A percentile compares a stretch with the other conserved stretches of the same genome.
phyloP scores from a whole-genome alignment of 92 coral and sea anemone species.

The Heliopora coerulea region DNA sequence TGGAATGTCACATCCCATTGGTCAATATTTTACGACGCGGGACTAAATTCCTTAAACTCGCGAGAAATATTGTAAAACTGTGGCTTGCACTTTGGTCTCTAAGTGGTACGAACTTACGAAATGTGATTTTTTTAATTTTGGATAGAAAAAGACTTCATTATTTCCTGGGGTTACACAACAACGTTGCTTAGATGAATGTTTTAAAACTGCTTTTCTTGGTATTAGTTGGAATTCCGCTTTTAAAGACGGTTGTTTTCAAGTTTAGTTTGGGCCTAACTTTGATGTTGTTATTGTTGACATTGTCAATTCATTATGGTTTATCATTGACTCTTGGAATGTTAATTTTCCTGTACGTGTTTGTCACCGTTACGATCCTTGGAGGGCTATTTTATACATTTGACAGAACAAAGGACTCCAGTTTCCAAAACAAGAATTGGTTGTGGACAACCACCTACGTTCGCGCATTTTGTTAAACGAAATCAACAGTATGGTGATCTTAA shows the following conservation, averaged over 20 bases:
- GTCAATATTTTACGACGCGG: too few relatives aligned
- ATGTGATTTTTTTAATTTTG: too few relatives aligned
- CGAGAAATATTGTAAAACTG: too few relatives aligned
- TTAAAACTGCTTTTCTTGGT: slow-evolving; percentile 24
- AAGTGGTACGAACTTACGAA: too few relatives aligned
- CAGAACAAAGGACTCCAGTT: not conserved
- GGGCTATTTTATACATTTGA: slow-evolving; percentile 29
- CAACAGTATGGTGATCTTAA: not conserved
- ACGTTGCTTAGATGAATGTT: slow-evolving; percentile 11
- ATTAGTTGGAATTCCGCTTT: slow-evolving; percentile 26
- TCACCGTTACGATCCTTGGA: not conserved
- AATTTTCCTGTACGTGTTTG: slow-evolving; percentile 5
- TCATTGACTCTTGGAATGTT: slow-evolving; percentile 12
- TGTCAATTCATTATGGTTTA: slow-evolving; percentile 16
- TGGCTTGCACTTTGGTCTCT: too few relatives aligned
- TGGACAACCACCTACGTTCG: slow-evolving; percentile 32
- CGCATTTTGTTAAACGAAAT: slow-evolving; percentile 1
- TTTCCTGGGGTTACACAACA: too few relatives aligned
- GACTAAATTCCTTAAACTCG: too few relatives aligned
- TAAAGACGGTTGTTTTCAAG: slow-evolving; percentile 34
- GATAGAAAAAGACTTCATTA: too few relatives aligned
- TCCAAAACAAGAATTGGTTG: not conserved
- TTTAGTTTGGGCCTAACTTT: not conserved
- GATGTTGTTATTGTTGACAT: slow-evolving; percentile 20
- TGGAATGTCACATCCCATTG: too few relatives aligned